Evolutionary conservation across 1,140 invertebrate genomes (phyloP), one percentile per base, ranked within the genome.

Genomic region (Pinna nobilis): DNA sequence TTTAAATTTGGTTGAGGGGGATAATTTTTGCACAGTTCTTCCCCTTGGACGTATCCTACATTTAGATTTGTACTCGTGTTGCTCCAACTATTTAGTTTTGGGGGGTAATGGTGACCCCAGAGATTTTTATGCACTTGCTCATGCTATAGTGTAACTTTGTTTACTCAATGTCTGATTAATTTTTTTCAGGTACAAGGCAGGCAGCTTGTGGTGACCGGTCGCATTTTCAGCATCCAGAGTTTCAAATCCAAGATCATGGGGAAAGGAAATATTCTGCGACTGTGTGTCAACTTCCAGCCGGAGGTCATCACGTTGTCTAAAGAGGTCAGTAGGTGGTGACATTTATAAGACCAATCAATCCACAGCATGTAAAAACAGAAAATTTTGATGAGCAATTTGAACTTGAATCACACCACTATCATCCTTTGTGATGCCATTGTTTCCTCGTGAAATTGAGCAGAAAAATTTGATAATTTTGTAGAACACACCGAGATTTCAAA

Each of bases 241-340:
- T 72, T 88, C 81, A 76, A 88, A 71, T 76, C 84, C 20, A 63
- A 92, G 95, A 68, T 94, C 60, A 93, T 93, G 63, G 95, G 95
- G 41, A 94, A 95, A 82, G 95, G 94, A 49, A 98, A 95, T 87
- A 91, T 86, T 20, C 91, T 98, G 1, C 96, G 96, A 82, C 88
- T 99, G 33, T 95, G 95, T 88, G 97, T 99, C 1, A 99, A 99
- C 90, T 99, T 99, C 87, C 91, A 97, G 44, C 97, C 97, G 0
- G 98, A 99, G 89, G 98, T 99, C 67, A 99, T 99, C 41, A 98
- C 96, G 0, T 90, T 99, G 3, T 96, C 97, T 11, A 99, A 99
- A 90, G 98, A 99, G 93, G 93, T 93, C 73, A 67, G 83, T 69
- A 51, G 13, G 50, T n/a, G 28, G 30, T 53, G n/a, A 28, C 30